Base-by-base conservation (phyloP, 2,797 vertebrate genomes). In the Thunnus albacares region DNA sequence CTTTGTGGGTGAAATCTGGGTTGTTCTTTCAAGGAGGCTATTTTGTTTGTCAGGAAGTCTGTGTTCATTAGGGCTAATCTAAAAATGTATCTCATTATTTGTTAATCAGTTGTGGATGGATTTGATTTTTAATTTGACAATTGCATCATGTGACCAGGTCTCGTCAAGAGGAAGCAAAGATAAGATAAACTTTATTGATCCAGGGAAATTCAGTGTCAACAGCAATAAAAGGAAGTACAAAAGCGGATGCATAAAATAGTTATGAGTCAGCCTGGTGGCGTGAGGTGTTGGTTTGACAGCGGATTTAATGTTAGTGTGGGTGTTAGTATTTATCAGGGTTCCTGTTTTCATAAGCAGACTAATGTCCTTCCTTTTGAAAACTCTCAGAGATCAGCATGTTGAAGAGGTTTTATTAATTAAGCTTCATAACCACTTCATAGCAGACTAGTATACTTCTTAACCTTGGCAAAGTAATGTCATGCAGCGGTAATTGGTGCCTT, bases 361-460 rank as follows among this genome's bases (percentile, higher is more conserved):
- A 60, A 22, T 63, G 51, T 22, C 3, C 18, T 41, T 75, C 47
- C 6, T 20, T 24, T 14, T 65, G 18, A 62, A 65, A 49, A 59
- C 15, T 45, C 17, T 49, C 28, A 76, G 35, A 35, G 30, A 63
- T 55, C 24, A 30, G 9, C 60, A 43, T 55, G 8, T 67, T 70
- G 24, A 73, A 75, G 70, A 35, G n/a, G 33, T 73, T 72, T 65
- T 55, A 80, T 78, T 89, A 82, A 82, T 76, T 45, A 38, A 41
- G 41, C 51, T 68, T 77, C 53, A 49, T 65, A 70, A 62, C 26
- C 5, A 51, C 49, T 72, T 70, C 47, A 70, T 74, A 77, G 65
- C 56, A 60, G 69, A 70, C 43, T 7, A 26, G 56, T 53, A 18
- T 38, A 53, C 51, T 60, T 64, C 30, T 66, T 24, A 53, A 14